Base-by-base conservation (phyloP, 2,113 vertebrate genomes). In the Raja brachyura region DNA sequence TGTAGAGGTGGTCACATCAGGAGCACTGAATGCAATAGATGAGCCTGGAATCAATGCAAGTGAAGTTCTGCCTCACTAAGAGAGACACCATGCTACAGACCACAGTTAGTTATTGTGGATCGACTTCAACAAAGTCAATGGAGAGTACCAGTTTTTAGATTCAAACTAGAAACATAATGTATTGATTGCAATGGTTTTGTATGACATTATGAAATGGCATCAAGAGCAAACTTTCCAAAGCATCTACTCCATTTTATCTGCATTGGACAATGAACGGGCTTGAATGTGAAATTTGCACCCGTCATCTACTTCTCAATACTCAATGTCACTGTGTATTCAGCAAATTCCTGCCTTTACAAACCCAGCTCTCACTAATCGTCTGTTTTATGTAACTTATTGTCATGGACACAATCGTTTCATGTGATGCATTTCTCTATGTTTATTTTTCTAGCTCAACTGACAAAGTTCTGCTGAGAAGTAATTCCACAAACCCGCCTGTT, bases 241-340 rank as follows among this genome's bases (percentile, higher is more conserved):
- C 56, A 3, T 93, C 31, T 28, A 93, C 22, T 25, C 16, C 5
- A 78, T 79, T 93, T 31, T 77, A 56, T 79, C 76, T 78, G 74
- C 93, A 78, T 63, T 93, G 48, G 54, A 93, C 68, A 95, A 94
- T 93, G 90, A 76, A 94, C 70, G 8, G 93, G 90, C 94, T 94
- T 95, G 94, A 96, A 95, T 95, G 93, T 94, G 96, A 97, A 96
- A 97, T 95, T 76, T 94, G 93, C 94, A 39, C 93, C 94, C 93
- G 95, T 96, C 96, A 96, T 96, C 96, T 96, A 93, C 95, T 96
- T 78, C 94, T 93, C 94, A 94, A 93, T 94, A 93, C 94, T 95
- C 95, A 94, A 95, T 94, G 77, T 94, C 96, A 96, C 93, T 96
- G 96, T 96, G 95, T 96, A 95, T 96, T 96, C 96, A 96, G 96